phyloP scores from a whole-genome alignment of 2,888 invertebrate species.

The Pammene fasciana region DNA sequence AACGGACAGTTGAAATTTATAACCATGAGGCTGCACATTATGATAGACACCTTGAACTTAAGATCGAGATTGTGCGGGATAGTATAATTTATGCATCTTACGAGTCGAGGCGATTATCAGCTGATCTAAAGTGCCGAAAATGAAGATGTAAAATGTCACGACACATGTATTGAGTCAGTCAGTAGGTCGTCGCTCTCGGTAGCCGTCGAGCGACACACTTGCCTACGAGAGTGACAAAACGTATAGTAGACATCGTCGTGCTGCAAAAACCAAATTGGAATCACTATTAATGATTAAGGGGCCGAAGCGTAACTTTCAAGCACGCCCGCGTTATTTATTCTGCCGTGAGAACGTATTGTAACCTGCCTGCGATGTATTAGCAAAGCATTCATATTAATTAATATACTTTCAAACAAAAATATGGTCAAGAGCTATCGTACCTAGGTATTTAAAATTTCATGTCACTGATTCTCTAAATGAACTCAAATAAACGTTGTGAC shows the following conservation, averaged over 20 bases:
- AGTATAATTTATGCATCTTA: slow-evolving; percentile 31
- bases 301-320: slow-evolving; percentile 42
- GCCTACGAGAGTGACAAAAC: slow-evolving; percentile 67
- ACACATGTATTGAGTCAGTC: slow-evolving; percentile 56
- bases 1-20: slow-evolving; percentile 41
- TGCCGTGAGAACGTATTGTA: slow-evolving; percentile 39
- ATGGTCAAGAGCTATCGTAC: no score
- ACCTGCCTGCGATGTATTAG: slow-evolving; percentile 30
- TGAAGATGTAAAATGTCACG: slow-evolving; percentile 50
- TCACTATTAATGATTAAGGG: slow-evolving; percentile 43
- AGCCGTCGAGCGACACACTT: slow-evolving; percentile 67
- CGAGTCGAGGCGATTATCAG: slow-evolving; percentile 19
- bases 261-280: slow-evolving; percentile 58
- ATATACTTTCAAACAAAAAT: slow-evolving; percentile 1
- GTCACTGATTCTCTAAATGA: no score
- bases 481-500: no score
- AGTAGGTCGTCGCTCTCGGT: slow-evolving; percentile 66
- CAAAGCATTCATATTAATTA: slow-evolving; percentile 36
- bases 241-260: slow-evolving; percentile 46
- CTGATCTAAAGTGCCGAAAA: slow-evolving; percentile 32
- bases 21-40: slow-evolving; percentile 40
- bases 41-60: slow-evolving; percentile 36
- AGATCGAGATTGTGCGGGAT: slow-evolving; percentile 28
- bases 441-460: no score
- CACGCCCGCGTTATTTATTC: slow-evolving; percentile 41